Base-by-base conservation (phyloP, 2,888 invertebrate genomes). In the Onchidella celtica region DNA sequence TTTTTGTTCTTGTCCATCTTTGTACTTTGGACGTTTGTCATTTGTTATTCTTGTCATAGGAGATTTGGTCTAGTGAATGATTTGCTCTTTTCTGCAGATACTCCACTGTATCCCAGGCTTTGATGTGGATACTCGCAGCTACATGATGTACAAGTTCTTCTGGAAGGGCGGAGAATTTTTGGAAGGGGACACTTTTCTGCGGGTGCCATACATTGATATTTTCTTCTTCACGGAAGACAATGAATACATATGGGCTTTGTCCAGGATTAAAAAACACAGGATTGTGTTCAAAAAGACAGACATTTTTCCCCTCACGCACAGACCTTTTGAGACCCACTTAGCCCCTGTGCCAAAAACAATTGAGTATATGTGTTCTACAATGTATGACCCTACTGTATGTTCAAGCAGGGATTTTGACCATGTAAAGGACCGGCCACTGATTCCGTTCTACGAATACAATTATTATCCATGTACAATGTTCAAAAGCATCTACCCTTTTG, bases 91-190 rank as follows among this genome's bases (percentile, higher is more conserved):
- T 40, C 63, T 66, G 21, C 80, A 80, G 80, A 80, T 80, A 21
- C 80, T 80, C 36, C 80, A 80, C 59, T 80, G 80, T 32, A 68
- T 80, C 17, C 80, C 80, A 4, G 80, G 36, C 34, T 80, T 74
- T 59, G 80, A 80, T 66, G 80, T 80, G 14, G 73, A 80, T 24
- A 74, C 80, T 4, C 11, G 65, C 9, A 80, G 32, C 68, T 73
- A 80, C 59, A 80, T 80, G 80, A 80, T 80, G 80, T 80, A 80
- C 74, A 80, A 80, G 69, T 80, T 80, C 57, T 80, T 80, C 75
- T 80, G 68, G 66, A 40, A 74, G 32, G 24, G 59, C 14, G 66
- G 66, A 1, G 40, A 55, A 0, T n/a, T 59, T 1, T 21, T 55
- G 59, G 24, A 40, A 14, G n/a, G 74, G 21, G 80, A 80, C 4